These are phyloP conservation scores for Montipora capitata DNA, from an alignment of 92 coral and sea anemone genomes.

Conservation along the genomic window DNA sequence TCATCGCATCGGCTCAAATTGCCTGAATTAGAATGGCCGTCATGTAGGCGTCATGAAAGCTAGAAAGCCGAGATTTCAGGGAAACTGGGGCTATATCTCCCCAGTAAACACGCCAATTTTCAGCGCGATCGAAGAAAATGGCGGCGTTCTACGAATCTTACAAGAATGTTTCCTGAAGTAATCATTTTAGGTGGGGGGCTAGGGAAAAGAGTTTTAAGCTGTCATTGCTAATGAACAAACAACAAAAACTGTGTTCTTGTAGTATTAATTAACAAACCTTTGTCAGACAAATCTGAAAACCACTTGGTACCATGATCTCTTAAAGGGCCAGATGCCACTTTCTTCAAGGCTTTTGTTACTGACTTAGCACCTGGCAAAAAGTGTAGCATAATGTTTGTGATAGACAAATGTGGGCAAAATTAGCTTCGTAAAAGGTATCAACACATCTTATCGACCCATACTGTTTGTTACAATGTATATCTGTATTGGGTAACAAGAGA, in stretches of 20 bases:
- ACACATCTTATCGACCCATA: background rate
- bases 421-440: background rate
- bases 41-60: too few species aligned
- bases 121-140: too few species aligned
- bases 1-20: too few species aligned
- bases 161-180: too few species aligned
- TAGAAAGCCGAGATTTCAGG: too few species aligned
- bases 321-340: slow-evolving; percentile 21
- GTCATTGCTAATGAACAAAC: background rate
- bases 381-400: background rate
- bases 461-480: background rate
- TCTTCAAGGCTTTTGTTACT: slow-evolving; percentile 15
- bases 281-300: slow-evolving; percentile 27
- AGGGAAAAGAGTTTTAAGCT: too few species aligned
- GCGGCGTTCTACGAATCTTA: too few species aligned
- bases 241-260: background rate
- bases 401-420: background rate
- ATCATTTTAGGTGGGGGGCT: too few species aligned
- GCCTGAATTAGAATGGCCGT: too few species aligned
- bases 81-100: too few species aligned
- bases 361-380: slow-evolving; percentile 28
- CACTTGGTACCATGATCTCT: slow-evolving; percentile 34
- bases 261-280: slow-evolving; percentile 15
- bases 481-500: background rate
- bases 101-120: too few species aligned